A percentile compares a stretch with the other conserved stretches of the same genome.
phyloP scores from a whole-genome alignment of 2,797 vertebrate genomes.

The Eleutherodactylus coqui region DNA sequence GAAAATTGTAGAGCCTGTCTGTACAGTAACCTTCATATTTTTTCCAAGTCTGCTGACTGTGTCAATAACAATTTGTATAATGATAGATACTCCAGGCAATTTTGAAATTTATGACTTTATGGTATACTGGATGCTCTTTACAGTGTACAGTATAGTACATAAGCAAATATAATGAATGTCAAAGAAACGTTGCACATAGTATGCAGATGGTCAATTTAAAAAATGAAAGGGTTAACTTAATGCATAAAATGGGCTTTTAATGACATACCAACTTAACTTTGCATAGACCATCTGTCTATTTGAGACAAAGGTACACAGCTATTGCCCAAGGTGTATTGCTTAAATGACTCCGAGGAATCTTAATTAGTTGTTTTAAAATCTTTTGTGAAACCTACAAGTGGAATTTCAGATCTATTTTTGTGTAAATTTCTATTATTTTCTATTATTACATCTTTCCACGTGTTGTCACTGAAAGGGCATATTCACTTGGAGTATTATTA shows the following conservation, averaged over 20 bases:
- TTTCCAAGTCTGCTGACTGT: conserved; percentile 3
- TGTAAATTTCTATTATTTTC: too few relatives aligned
- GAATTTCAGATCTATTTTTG: not conserved
- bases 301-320: not conserved
- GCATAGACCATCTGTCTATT: not conserved
- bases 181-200: not conserved
- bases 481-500: too few relatives aligned
- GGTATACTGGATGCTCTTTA: not conserved
- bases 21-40: conserved; percentile 39
- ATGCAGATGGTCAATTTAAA: not conserved
- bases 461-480: too few relatives aligned
- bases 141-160: not conserved
- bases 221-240: not conserved
- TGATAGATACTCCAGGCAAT: not conserved
- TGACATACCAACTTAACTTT: not conserved
- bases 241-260: not conserved
- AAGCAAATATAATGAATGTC: not conserved
- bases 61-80: conserved; percentile 40
- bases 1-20: conserved; percentile 34
- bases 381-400: too few relatives aligned
- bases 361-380: not conserved
- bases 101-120: not conserved
- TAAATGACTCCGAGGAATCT: not conserved
- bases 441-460: too few relatives aligned
- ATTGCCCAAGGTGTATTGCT: not conserved